Evolutionary conservation across 2,113 vertebrate genomes (phyloP).

Genomic region (Tricholaema leucomelas): DNA sequence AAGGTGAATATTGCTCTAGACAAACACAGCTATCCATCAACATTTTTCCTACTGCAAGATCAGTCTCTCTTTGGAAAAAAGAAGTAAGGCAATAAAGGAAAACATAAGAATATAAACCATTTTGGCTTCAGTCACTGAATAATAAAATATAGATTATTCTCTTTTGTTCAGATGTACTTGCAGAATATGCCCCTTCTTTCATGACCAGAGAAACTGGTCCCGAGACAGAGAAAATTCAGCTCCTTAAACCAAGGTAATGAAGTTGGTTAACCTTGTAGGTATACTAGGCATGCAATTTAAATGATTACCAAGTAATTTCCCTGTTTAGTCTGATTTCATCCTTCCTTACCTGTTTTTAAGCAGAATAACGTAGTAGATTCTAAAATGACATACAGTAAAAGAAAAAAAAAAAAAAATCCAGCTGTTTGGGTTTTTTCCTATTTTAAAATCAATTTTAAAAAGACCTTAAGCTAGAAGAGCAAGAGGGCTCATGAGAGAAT

Average conservation of each 20-base stretch:
- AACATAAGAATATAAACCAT: neutral
- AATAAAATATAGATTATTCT: neutral
- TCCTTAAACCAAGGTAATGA: neutral
- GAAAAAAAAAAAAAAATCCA: neutral
- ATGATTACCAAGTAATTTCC: neutral
- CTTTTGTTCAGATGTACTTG: neutral
- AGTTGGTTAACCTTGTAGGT: neutral
- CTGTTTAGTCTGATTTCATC: neutral
- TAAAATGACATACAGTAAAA: neutral
- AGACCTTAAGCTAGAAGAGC: neutral
- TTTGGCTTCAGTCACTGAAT: neutral
- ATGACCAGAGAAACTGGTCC: neutral
- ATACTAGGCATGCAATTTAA: neutral
- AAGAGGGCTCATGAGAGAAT: conserved; percentile 12
- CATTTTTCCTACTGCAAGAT: neutral
- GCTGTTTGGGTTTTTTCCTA: neutral
- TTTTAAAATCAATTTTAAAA: neutral
- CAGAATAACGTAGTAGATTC: neutral
- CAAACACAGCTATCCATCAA: neutral
- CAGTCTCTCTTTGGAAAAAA: neutral
- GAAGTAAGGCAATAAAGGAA: neutral
- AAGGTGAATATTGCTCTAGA: neutral
- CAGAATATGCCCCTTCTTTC: neutral
- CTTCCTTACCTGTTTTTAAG: neutral
- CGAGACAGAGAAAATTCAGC: neutral